Conservation (phyloP, 53 echinoderm and acorn worm species). For the Antedon mediterranea region DNA sequence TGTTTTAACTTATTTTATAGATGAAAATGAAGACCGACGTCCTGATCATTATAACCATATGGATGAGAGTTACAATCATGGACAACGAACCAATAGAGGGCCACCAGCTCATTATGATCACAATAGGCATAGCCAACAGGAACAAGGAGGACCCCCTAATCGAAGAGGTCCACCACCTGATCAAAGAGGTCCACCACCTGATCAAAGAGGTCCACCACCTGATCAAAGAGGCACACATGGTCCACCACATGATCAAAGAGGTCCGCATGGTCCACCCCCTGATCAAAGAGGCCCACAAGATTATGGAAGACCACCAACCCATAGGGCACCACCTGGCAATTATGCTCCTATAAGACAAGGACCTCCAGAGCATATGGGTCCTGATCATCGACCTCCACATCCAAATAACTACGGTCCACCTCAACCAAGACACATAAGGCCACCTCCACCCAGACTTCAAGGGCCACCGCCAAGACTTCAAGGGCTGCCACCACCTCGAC, state of each 20-base stretch:
- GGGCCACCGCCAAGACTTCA: neutral
- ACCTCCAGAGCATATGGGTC: neutral
- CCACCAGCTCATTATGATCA: neutral
- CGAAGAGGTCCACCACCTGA: neutral
- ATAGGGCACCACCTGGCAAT: neutral
- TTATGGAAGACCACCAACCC: neutral
- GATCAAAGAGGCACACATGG: neutral
- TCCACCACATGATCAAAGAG: neutral
- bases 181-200: neutral
- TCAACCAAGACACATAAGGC: neutral
- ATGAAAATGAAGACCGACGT: neutral
- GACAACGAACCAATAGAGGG: neutral
- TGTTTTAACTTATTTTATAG: neutral
- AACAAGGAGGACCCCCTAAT: neutral
- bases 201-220: neutral
- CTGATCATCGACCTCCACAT: neutral
- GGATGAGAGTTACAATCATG: neutral
- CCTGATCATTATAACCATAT: neutral
- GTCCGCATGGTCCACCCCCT: constrained; percentile 1
- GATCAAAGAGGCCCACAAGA: constrained; percentile 2
- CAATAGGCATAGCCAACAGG: no score
- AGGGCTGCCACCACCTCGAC: neutral
- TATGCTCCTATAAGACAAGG: no score
- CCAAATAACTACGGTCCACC: constrained; percentile 4
- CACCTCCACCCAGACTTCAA: neutral